Base-by-base conservation (phyloP, 2,888 invertebrate species). In the Ennomos erosarius region DNA sequence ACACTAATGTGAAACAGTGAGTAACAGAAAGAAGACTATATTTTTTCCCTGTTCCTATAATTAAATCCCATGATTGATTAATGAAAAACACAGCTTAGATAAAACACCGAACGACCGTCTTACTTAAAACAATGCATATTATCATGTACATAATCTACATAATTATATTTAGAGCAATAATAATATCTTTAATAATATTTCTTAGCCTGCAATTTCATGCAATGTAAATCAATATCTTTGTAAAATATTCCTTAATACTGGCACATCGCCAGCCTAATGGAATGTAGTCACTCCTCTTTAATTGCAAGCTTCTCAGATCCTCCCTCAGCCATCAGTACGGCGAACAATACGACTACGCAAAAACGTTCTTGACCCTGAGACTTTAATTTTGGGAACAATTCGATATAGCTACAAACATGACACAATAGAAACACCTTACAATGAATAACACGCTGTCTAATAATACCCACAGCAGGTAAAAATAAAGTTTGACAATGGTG, bases 231-330 rank as follows among this genome's bases (percentile, higher is more conserved):
- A 60, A 45, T 50, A 39, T 55, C 16, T 49, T 36, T 47, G 39
- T 36, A 42, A 45, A 16, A 45, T 38, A 37, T 46, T 34, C 47
- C 35, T 8, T 13, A 42, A 35, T 11, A 42, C 78, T 96, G 96
- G 65, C 96, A 90, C 0, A 96, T 95, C 38, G 96, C 93, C 94
- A 94, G 54, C 93, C 93, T 72, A 95, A 93, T 54, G 94, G 94
- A 70, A 96, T 83, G 36, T 96, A 93, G 8, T 95, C 95, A 84
- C 96, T 96, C 16, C 33, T 37, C 42, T 42, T 42, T 26, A 6
- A 47, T 34, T 54, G 9, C 38, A 16, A 34, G 40, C 34, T 40
- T 34, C 12, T 10, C 10, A 40, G 49, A 11, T 39, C 38, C 9
- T 33, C 33, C 38, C 9, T 33, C 33, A 13, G 10, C 40, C 12